Evolutionary conservation across 2,113 vertebrate species (phyloP), one percentile per base, ranked within the genome.

Genomic region (Macaca nemestrina): DNA sequence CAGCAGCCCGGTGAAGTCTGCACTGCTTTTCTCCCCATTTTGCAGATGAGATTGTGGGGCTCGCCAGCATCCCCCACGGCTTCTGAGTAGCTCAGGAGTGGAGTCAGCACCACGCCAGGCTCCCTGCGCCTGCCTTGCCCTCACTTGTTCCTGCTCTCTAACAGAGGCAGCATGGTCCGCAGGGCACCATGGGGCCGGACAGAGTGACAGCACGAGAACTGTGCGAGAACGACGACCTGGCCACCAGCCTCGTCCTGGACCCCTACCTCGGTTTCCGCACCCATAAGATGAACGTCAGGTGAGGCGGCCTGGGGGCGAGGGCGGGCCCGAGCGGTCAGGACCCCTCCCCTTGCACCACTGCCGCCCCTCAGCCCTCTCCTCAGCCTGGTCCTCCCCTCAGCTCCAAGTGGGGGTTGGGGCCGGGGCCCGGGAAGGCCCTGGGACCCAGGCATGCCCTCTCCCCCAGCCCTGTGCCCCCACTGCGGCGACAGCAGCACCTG

Each of bases 401-500:
- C 83, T 57, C 84, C 30, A 30, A 35, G 35, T 27, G 64, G 43
- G 94, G 93, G 78, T 84, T 40, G 88, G 88, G 90, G 48, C 73
- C 12, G 5, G 84, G 32, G 87, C 83, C 87, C 45, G 25, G 76
- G 87, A 73, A 90, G 84, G 93, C 88, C 93, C 97, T 59, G 95
- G 94, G 91, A 97, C 97, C 96, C 93, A 96, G 94, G 94, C 32
- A 0, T 97, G 80, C 83, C 40, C 95, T 86, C 35, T 95, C 88
- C 95, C 75, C 57, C 94, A 99, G 99, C 94, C 99, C 99, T 1
- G 98, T 98, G 32, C 99, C 99, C 52, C 99, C 99, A 78, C 98
- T 99, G 89, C 98, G 99, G 75, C 98, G 99, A 38, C 99, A 99
- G 98, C 99, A 99, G n/a, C 99, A 99, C 97, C 99, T 99, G 83